Evolutionary conservation across 2,797 vertebrate genomes (phyloP), one percentile per base, ranked within the genome.

Genomic region (Dromococcyx pavoninus): DNA sequence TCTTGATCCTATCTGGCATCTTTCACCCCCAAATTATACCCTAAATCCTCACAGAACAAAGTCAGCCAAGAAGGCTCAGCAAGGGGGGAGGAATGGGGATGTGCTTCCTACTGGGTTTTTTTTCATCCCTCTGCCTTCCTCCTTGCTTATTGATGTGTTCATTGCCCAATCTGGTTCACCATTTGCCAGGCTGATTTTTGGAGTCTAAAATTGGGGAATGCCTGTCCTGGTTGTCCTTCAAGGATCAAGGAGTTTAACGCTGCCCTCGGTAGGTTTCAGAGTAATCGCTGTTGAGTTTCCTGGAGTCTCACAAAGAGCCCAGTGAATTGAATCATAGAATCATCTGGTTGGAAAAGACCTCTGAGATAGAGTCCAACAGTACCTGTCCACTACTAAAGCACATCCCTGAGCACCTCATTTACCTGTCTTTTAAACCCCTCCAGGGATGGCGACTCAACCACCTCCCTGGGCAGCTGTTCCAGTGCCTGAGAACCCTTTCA

Each of bases 1-100:
- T 87, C 94, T 53, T 84, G 94, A 94, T 97, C 87, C 93, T 96
- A 95, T 95, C 93, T 95, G 86, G 60, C 69, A 15, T 94, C 93
- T 89, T 94, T 92, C 81, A 86, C 94, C 91, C 93, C 92, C 65
- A 92, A 89, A 91, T 93, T 93, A 95, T 96, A 89, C 71, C 80
- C 60, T 94, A 94, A 95, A 91, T 89, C 85, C 91, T 84, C 1
- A 1, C 35, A 61, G 81, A 94, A 94, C 66, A 91, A 93, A 96
- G 91, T 70, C 86, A 58, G 86, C 7, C 91, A 57, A 67, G 50
- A 86, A 82, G 65, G 69, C 60, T 50, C 51, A 4, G 71, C 54
- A 39, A 1, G 2, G 13, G 21, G 51, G 4, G 8, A 48, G 46
- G 46, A 48, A 23, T 48, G 22, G 46, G 22, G 21, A 21, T 48